Conservation (phyloP, 37 sponge, comb jelly and placozoan genomes). For the Hormiphora californensis region DNA sequence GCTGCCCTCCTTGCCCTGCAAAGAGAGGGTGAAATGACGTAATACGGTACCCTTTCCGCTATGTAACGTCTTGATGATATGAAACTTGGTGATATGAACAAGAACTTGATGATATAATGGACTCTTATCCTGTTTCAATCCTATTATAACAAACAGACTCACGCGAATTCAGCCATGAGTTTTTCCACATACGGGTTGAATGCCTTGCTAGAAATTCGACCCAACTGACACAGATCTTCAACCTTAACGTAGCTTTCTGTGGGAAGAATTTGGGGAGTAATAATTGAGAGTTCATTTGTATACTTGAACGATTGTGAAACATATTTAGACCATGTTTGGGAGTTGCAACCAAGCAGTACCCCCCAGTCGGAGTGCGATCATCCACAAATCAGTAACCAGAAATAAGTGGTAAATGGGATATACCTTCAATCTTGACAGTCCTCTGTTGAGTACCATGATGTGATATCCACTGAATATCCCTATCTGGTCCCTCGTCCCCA, state of each 20-base stretch:
- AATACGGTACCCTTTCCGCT: no score
- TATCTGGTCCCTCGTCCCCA: background rate
- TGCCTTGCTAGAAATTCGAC: constrained; percentile 7
- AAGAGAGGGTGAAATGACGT: no score
- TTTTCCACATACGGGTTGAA: constrained; percentile 46
- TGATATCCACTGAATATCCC: constrained; percentile 30
- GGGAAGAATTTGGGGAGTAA: background rate
- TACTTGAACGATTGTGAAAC: no score
- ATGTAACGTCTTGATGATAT: no score
- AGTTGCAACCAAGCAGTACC: no score
- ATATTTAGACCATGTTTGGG: no score
- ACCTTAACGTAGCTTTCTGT: constrained; percentile 35
- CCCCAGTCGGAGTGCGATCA: no score
- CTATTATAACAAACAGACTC: background rate
- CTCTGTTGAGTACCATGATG: background rate
- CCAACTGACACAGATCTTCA: constrained; percentile 40
- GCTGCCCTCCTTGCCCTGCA: no score
- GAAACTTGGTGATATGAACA: no score
- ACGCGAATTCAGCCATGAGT: constrained; percentile 20
- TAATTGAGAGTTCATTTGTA: no score
- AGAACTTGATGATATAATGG: background rate
- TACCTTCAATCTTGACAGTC: constrained; percentile 19
- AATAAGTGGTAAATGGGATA: no score
- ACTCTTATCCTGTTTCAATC: background rate
- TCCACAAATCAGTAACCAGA: no score